Percentiles rank a stretch among this genome's conserved stretches.
phyloP scores from a whole-genome alignment of 2,888 invertebrate genomes.

The Nemotelus pantherinus region DNA sequence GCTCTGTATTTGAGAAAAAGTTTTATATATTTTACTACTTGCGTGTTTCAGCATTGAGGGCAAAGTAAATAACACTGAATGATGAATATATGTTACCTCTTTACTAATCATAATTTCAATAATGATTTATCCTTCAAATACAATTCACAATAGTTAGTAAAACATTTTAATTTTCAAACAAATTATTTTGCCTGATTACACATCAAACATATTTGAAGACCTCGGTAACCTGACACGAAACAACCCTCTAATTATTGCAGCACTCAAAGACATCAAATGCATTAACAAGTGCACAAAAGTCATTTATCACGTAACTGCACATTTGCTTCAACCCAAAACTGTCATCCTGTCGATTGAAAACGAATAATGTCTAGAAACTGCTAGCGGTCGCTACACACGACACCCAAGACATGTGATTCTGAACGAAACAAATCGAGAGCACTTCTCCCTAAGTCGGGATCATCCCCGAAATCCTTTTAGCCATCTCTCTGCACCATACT shows the following conservation, averaged over 20 bases:
- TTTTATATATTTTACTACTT: too few relatives aligned
- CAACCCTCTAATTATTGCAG: neutral
- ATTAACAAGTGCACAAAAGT: conserved; percentile 38
- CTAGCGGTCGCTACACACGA: conserved; percentile 1
- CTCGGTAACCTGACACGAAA: neutral
- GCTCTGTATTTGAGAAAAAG: too few relatives aligned
- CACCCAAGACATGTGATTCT: neutral
- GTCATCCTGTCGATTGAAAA: conserved; percentile 30
- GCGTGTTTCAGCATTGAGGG: too few relatives aligned
- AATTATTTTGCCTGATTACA: neutral
- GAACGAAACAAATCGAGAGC: conserved; percentile 24
- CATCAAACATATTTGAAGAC: neutral
- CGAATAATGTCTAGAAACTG: conserved; percentile 17
- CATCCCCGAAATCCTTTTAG: conserved; percentile 42
- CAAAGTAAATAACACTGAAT: too few relatives aligned
- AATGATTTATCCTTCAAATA: too few relatives aligned
- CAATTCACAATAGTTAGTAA: too few relatives aligned
- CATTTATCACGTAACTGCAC: conserved; percentile 41
- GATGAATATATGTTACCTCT: too few relatives aligned
- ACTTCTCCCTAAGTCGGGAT: conserved; percentile 22
- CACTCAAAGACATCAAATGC: conserved; percentile 1
- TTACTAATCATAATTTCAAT: too few relatives aligned
- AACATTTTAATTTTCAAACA: neutral
- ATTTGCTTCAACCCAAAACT: conserved; percentile 30
- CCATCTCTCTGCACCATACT: neutral